These are phyloP conservation scores for Celastrina argiolus DNA, from an alignment of 2,888 invertebrate species.

Conservation along the genomic window DNA sequence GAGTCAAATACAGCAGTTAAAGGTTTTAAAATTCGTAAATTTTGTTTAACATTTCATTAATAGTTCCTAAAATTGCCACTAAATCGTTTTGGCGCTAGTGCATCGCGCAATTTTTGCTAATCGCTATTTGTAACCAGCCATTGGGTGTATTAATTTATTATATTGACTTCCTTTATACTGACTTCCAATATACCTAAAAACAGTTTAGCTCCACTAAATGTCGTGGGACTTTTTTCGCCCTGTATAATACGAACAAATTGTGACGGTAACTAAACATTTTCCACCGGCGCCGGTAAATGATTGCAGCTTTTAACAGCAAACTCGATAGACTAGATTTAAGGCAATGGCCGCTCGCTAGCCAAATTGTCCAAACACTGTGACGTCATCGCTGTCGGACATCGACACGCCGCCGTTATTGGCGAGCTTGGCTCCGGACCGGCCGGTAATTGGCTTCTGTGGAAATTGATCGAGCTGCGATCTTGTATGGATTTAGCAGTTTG, in stretches of 20 bases:
- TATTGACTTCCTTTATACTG: too few relatives aligned
- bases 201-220: too few relatives aligned
- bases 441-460: slow-evolving; percentile 44
- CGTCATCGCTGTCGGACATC: slow-evolving; percentile 48
- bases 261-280: neutral
- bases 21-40: too few relatives aligned
- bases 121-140: too few relatives aligned
- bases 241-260: neutral
- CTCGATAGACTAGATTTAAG: slow-evolving; percentile 5
- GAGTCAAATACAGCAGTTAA: too few relatives aligned
- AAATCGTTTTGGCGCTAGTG: too few relatives aligned
- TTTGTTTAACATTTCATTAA: too few relatives aligned
- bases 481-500: neutral
- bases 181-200: too few relatives aligned
- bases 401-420: slow-evolving; percentile 7
- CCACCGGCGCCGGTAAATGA: neutral
- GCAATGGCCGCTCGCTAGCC: slow-evolving; percentile 34
- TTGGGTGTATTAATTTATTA: too few relatives aligned
- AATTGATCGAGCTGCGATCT: slow-evolving; percentile 35
- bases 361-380: slow-evolving; percentile 58
- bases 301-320: slow-evolving; percentile 8
- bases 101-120: too few relatives aligned
- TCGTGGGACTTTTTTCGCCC: too few relatives aligned
- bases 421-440: slow-evolving; percentile 32
- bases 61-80: too few relatives aligned